A percentile compares a stretch with the other conserved stretches of the same genome.
These are phyloP conservation scores for Stegodyphus dumicola DNA, from an alignment of 1,140 invertebrate species.

Conservation along the genomic window DNA sequence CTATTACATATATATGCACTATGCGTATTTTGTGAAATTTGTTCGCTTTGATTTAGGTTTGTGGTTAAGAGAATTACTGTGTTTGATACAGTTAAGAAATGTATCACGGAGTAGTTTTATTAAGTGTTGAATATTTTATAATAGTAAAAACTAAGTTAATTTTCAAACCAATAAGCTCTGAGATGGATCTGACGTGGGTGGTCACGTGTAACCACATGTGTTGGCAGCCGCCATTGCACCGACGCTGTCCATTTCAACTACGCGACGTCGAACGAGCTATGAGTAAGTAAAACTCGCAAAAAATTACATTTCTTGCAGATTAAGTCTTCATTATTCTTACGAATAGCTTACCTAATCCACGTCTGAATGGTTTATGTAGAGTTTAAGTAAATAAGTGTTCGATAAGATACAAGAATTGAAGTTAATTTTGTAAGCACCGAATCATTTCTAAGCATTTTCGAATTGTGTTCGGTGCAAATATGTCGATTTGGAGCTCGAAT, in stretches of 20 bases:
- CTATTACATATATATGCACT: too few relatives aligned
- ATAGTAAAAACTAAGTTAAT: slow-evolving; percentile 7
- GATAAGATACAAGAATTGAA: background rate
- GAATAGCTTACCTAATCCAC: background rate
- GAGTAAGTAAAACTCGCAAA: slow-evolving; percentile 14
- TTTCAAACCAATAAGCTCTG: slow-evolving; percentile 34
- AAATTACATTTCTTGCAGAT: too few relatives aligned
- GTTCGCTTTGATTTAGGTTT: slow-evolving; percentile 8
- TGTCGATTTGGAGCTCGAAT: too few relatives aligned
- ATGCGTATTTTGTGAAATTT: background rate
- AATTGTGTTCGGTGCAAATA: background rate
- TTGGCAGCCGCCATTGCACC: slow-evolving; percentile 39
- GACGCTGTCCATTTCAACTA: slow-evolving; percentile 18
- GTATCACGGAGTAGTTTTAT: background rate
- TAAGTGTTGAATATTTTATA: background rate
- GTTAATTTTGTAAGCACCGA: background rate
- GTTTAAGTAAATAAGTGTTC: background rate
- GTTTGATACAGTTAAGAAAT: background rate
- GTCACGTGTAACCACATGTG: slow-evolving; percentile 36
- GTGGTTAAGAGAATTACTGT: background rate
- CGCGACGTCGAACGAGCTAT: slow-evolving; percentile 1
- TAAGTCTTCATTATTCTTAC: background rate
- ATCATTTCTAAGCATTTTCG: background rate
- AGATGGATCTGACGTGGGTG: slow-evolving; percentile 27
- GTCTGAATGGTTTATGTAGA: background rate